Base-by-base conservation (phyloP, 2,113 vertebrate species). In the Chaenogobius annularis region DNA sequence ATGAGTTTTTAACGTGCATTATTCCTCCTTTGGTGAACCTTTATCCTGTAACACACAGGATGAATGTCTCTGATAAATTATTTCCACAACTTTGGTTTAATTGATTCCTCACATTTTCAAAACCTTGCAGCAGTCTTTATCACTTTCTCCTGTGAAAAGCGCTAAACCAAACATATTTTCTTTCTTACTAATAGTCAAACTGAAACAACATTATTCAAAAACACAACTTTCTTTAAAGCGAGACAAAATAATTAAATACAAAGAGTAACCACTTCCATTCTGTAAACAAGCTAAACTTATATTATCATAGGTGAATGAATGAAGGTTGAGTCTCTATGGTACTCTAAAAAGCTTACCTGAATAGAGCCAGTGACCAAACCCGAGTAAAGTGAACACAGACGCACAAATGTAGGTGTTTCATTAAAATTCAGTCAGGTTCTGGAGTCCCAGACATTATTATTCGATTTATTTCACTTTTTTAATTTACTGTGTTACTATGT, bases 341-440 rank as follows among this genome's bases (percentile, higher is more conserved):
- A 12, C 4, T 11, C 8, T 40, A 20, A 63, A 43, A 5, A 19
- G 35, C 37, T 12, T n/a, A 31, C 56, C 54, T 55, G 54, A 55
- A 55, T 11, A 2, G 20, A 20, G 20, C n/a, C 11, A 63, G 9
- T 63, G 35, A 63, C 26, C 61, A 63, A 63, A 63, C 10, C 20
- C 11, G 10, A 43, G 61, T 40, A 19, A n/a, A 63, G 7, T 43
- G 35, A 61, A 15, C 31, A 19, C 7, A 63, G 17, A 37, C 10
- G 14, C 31, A 31, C 26, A 63, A 63, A 63, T 63, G 35, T 40
- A 63, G 61, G 19, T 20, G 61, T 63, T 63, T 40, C 61, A 63
- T 63, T 63, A 63, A 40, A 62, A 40, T n/a, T 10, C 61, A 63
- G 35, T 15, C 14, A 40, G 35, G 61, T n/a, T n/a, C 17, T 7